Evolutionary conservation across 2,888 invertebrate species (phyloP), one percentile per base, ranked within the genome.

Genomic region (Sycophila texana): DNA sequence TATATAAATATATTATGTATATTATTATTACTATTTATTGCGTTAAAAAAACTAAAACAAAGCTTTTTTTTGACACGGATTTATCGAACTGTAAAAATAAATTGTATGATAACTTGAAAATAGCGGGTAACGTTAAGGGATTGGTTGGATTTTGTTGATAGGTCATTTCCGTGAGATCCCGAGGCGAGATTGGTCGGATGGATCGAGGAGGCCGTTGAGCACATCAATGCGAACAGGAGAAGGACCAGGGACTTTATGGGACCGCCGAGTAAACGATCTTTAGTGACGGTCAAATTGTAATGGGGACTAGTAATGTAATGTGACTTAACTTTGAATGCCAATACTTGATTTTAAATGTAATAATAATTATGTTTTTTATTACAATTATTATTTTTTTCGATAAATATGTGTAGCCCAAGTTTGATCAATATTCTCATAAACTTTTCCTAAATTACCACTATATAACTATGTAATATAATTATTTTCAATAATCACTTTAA

Each of bases 121-220:
- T 66, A 12, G n/a, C 18, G 7, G 39, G 14, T 1, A 7, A 20
- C 30, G 3, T 60, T 12, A n/a, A 26, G 26, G n/a, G 70, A 30
- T 30, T 4, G 66, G 12, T 73, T 57, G 30, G 66, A 73, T 51
- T 61, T 63, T 61, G 60, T 77, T 83, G 86, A 87, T 87, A 85
- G 86, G 87, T 82, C 84, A 83, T 82, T 88, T 86, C 87, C 84
- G 84, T 80, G 84, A 83, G 83, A 84, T 83, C 82, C 84, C 75
- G 77, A 77, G 79, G 81, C 82, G 83, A 79, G 85, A 85, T 87
- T 85, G 86, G 87, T 79, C 82, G 61, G 39, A 51, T 30, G 4
- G 30, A 30, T 30, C 30, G 80, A 81, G 78, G 80, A 77, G 74
- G 71, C 70, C 81, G 80, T 74, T 74, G 55, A 18, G 57, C 26